Base-by-base conservation (phyloP, 2,113 vertebrate species). In the Mesocricetus auratus region DNA sequence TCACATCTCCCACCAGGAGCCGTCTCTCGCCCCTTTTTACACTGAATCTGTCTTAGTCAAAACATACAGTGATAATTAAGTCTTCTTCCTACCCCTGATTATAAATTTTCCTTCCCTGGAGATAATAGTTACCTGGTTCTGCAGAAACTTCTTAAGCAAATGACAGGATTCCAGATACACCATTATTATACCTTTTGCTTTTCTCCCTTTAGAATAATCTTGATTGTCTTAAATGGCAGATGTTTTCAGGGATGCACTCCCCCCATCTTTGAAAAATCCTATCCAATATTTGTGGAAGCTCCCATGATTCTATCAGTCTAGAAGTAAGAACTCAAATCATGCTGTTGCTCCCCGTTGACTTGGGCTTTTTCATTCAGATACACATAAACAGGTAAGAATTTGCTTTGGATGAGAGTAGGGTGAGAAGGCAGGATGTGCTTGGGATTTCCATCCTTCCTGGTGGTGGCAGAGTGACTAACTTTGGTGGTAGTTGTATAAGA, bases 171-270 rank as follows among this genome's bases (percentile, higher is more conserved):
- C 47, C 50, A n/a, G 26, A 77, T 0, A 24, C 62, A 11, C 6
- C 53, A 8, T 47, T 68, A 22, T 60, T 74, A 5, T 73, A 21
- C 31, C 19, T 86, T 89, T 93, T 56, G 9, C 56, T 93, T 42
- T 91, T 85, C 11, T 86, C 24, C 53, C 36, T 88, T 92, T 81
- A 95, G 58, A 88, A 33, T 89, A 73, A 73, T 42, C 73, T 90
- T 73, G 33, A 45, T 9, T 47, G 1, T 45, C 58, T 36, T 3
- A n/a, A 39, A 15, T 7, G 21, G 33, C 42, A 85, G 64, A 83
- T 71, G 17, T 33, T 69, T 60, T 90, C 31, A 16, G 74, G 64
- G 26, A 71, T 93, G 77, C 29, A 19, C 24, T 47, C 1, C 17
- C 56, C 53, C 58, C 56, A 17, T 42, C 53, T 39, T 81, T 85